Conservation (phyloP, 2,797 vertebrate genomes). For the Pterois miles region DNA sequence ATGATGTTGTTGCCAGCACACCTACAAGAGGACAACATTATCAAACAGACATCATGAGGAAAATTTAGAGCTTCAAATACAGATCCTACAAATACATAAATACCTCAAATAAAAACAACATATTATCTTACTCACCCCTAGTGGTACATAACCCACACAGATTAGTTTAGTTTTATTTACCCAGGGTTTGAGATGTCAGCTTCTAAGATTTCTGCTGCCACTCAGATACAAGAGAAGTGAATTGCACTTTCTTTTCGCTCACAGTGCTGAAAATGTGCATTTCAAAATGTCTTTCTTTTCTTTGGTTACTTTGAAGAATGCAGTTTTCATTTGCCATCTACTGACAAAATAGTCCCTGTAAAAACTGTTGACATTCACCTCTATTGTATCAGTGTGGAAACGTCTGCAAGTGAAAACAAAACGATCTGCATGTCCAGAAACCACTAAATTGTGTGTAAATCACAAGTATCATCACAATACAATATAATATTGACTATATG, state of each 20-base stretch:
- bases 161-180: not conserved
- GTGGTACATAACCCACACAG: not conserved
- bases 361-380: not conserved
- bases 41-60: not conserved
- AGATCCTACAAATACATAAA: not conserved
- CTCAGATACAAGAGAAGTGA: not conserved
- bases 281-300: not conserved
- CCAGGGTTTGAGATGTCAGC: not conserved
- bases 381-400: not conserved
- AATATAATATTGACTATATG: too few relatives aligned
- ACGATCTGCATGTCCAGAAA: not conserved
- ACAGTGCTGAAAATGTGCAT: not conserved
- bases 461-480: too few relatives aligned
- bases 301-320: not conserved
- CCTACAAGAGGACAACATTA: conserved; percentile 67
- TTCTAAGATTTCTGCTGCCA: not conserved
- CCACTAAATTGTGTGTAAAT: not conserved
- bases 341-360: not conserved
- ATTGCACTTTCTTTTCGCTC: not conserved
- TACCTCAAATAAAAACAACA: too few relatives aligned
- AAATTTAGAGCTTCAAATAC: not conserved
- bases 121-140: not conserved
- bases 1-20: conserved; percentile 90
- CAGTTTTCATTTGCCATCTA: not conserved
- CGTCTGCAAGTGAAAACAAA: not conserved